phyloP scores from a whole-genome alignment of 2,888 invertebrate genomes.

The Galerucella pusilla region DNA sequence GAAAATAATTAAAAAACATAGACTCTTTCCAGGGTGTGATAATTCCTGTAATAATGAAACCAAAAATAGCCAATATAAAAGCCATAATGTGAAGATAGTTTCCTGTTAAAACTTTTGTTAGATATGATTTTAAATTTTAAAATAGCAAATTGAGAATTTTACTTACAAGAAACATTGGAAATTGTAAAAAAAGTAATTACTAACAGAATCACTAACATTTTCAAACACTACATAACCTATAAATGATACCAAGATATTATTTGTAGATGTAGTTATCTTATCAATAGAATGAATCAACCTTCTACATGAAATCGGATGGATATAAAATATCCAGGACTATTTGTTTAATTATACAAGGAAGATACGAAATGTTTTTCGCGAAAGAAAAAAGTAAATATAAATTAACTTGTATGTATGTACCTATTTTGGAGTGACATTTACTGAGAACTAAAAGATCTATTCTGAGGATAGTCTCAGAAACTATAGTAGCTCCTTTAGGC shows the following conservation, averaged over 20 bases:
- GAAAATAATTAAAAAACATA: not conserved
- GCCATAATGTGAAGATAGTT: no score
- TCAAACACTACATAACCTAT: constrained; percentile 14
- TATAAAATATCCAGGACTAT: not conserved
- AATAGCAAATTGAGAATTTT: no score
- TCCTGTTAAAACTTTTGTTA: no score
- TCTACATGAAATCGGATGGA: not conserved
- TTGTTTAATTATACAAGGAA: not conserved
- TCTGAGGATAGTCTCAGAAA: no score
- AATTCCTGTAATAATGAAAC: no score
- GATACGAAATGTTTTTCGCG: not conserved
- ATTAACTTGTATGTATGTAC: no score
- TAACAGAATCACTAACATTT: constrained; percentile 2
- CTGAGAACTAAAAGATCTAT: no score
- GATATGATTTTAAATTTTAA: not conserved
- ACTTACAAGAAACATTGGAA: constrained; percentile 15
- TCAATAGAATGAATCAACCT: not conserved
- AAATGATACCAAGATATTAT: not conserved
- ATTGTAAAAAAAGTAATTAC: not conserved
- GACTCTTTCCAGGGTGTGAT: no score
- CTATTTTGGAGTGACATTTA: no score
- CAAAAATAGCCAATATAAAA: no score
- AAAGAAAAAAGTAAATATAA: no score
- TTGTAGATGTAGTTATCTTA: not conserved
- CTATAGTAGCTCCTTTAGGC: no score